Conservation (phyloP, 2,888 invertebrate genomes). For the Acrobeloides nanus region DNA sequence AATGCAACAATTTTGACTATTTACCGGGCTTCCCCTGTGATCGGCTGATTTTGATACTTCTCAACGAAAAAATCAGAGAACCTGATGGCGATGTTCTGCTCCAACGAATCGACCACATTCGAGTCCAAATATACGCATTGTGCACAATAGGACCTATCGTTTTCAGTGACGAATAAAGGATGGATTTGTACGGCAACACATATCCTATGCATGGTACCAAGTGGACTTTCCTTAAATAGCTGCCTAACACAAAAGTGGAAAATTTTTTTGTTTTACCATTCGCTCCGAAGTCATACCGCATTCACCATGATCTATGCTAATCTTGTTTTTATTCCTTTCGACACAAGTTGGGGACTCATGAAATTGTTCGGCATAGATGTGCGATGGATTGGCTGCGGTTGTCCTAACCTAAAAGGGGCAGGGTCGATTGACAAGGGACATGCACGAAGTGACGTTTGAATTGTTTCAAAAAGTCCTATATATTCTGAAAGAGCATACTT, state of each 20-base stretch:
- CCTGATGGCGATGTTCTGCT: constrained; percentile 44
- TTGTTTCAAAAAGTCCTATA: too few relatives aligned
- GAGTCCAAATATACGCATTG: constrained; percentile 51
- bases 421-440: too few relatives aligned
- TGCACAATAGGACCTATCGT: constrained; percentile 51
- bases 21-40: background rate
- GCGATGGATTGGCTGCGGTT: constrained; percentile 47
- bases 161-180: constrained; percentile 52
- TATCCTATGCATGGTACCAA: constrained; percentile 43
- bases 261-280: constrained; percentile 21
- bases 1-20: constrained; percentile 3
- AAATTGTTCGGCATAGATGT: constrained; percentile 48
- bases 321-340: constrained; percentile 40
- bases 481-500: too few relatives aligned
- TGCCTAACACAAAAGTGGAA: background rate
- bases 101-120: constrained; percentile 43
- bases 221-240: constrained; percentile 33
- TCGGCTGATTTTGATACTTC: constrained; percentile 2
- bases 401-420: constrained; percentile 39
- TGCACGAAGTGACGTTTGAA: too few relatives aligned
- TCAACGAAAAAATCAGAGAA: constrained; percentile 8
- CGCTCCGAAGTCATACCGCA: constrained; percentile 49
- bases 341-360: constrained; percentile 41
- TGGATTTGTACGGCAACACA: constrained; percentile 50
- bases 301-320: constrained; percentile 40